Base-by-base conservation (phyloP, 1,140 invertebrate species). In the Caerostris darwini region DNA sequence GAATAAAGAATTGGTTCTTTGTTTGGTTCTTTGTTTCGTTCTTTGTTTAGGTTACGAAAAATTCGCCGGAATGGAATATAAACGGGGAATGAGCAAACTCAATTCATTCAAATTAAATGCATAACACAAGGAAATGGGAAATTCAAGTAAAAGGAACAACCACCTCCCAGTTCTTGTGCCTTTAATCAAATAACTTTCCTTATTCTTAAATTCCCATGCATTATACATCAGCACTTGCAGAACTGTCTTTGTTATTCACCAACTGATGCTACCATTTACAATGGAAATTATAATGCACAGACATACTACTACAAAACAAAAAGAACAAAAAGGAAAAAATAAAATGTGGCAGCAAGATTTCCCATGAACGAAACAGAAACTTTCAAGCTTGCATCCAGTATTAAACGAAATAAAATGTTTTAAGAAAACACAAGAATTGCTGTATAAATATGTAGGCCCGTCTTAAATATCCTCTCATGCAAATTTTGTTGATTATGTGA, bases 41-140 rank as follows among this genome's bases (percentile, higher is more conserved):
- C 34, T 34, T 81, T 81, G 71, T 81, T 81, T n/a, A 50, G 5
- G 71, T 34, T 81, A 81, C 4, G 7, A 88, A 34, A 88, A 59
- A 19, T 10, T 7, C 6, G 64, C 12, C 14, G 7, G 17, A 64
- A 59, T 19, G 59, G 71, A 50, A 82, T 88, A 88, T 88, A 91
- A 59, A 58, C 57, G 69, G 50, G 50, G 53, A 91, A 91, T 81
- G 34, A 59, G 17, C 54, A 77, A 56, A 90, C n/a, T 71, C 56
- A 91, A 91, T 91, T 91, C 90, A 91, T 92, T 92, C 77, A 92
- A 92, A 92, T 92, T 83, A 92, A 92, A 92, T 83, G 90, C 77
- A 92, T 85, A 85, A n/a, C 57, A 85, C 53, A 67, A 54, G 67
- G 57, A 87, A 92, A 83, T 59, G 58, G 58, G 56, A 56, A 87